A percentile compares a stretch with the other conserved stretches of the same genome.
Conservation (phyloP, 2,797 vertebrate species). For the Malacoraja senta region DNA sequence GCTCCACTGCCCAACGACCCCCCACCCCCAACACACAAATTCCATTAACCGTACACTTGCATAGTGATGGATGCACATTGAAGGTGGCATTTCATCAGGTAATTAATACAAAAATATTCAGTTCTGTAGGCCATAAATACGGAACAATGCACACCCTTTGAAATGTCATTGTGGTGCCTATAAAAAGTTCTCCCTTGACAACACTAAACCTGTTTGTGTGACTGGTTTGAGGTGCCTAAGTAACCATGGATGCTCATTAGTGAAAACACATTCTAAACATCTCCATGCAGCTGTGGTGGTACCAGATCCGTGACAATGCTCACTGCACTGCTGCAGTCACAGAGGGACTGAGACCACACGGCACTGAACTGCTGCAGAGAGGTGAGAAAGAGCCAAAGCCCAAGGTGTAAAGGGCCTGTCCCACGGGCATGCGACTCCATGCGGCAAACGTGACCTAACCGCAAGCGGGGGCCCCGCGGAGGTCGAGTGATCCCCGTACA, state of each 20-base stretch:
- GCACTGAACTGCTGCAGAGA: neutral
- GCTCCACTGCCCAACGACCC: neutral
- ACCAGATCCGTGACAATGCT: neutral
- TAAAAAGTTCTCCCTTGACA: neutral
- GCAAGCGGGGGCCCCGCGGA: too few species aligned
- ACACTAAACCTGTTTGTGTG: neutral
- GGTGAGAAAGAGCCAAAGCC: neutral
- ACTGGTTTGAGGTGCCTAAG: neutral
- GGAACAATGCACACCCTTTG: neutral
- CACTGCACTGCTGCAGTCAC: too few species aligned
- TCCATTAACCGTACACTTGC: neutral
- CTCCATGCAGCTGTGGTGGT: neutral
- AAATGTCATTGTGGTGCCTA: slow-evolving; percentile 14
- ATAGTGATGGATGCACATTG: neutral
- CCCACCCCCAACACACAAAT: neutral
- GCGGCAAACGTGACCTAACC: too few species aligned
- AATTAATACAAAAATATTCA: slow-evolving; percentile 20
- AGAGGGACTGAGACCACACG: neutral
- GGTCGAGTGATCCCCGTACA: too few species aligned
- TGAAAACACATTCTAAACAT: neutral
- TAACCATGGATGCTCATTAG: slow-evolving; percentile 8
- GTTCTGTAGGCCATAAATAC: slow-evolving; percentile 11
- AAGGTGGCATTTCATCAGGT: slow-evolving; percentile 13
- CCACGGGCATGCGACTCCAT: too few species aligned
- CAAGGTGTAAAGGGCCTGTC: neutral